Evolutionary conservation across 2,888 invertebrate species (phyloP), one percentile per base, ranked within the genome.

Genomic region (Pheosia tremula): DNA sequence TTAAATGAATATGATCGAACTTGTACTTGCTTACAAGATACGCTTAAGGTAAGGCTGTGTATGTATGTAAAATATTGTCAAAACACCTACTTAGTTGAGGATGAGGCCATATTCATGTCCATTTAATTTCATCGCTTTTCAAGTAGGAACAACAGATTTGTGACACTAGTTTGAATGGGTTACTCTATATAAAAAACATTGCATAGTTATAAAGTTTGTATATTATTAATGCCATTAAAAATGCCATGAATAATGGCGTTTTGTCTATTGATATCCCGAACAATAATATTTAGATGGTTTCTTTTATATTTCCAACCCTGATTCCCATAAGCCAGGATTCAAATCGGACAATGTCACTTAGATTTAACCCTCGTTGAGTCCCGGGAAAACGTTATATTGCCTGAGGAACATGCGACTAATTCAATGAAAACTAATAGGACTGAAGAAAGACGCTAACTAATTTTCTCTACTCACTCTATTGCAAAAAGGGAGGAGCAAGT

Each of bases 191-290:
- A 38, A 37, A 50, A 50, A 8, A 13, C 24, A 56, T 39, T 41
- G 56, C 41, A 41, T n/a, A 41, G 24, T 56, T 41, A 56, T 41
- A n/a, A 41, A 56, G 24, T 56, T 41, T 41, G 8, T 41, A 41
- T 24, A 3, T 8, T 13, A 56, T 41, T 56, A 56, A 56, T 41
- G 56, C 4, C 56, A 56, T 56, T 13, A 56, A 56, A 41, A 56
- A 56, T 56, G 56, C 36, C 2, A 9, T 36, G n/a, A n/a, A n/a
- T n/a, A n/a, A n/a, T n/a, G n/a, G n/a, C n/a, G n/a, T 8, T 0
- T n/a, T n/a, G n/a, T n/a, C n/a, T 47, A 47, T 11, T 47, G 47
- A 47, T 47, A n/a, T n/a, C 11, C 11, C n/a, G n/a, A 4, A 9
- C 5, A 9, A 45, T 7, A 45, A 45, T 45, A 45, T 9, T 45